These are phyloP conservation scores for Eristalis pertinax DNA, from an alignment of 2,888 invertebrate genomes.

Conservation along the genomic window DNA sequence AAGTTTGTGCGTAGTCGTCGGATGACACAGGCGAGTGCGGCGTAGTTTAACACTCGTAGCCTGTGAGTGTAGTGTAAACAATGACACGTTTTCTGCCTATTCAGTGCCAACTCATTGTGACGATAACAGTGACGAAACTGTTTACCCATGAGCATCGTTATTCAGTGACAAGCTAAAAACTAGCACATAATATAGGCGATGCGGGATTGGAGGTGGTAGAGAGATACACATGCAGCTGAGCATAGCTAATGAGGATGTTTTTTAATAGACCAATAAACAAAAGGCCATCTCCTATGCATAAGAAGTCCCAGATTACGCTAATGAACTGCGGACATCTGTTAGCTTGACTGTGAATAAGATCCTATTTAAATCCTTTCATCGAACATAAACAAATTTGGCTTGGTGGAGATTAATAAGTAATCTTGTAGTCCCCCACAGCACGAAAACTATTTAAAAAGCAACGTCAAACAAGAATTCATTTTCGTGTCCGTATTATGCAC, in stretches of 20 bases:
- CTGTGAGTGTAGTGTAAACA: neutral
- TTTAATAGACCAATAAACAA: neutral
- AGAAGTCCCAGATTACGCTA: too few species aligned
- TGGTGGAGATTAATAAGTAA: too few species aligned
- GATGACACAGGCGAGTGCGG: neutral
- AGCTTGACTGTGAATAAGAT: too few species aligned
- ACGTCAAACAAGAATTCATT: too few species aligned
- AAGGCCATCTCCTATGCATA: too few species aligned
- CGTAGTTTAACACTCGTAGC: neutral
- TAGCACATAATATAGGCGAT: neutral
- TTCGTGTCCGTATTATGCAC: too few species aligned
- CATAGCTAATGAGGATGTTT: neutral
- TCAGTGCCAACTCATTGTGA: neutral
- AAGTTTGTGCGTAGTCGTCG: neutral
- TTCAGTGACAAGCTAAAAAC: neutral
- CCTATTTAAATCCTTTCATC: too few species aligned
- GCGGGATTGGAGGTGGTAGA: neutral
- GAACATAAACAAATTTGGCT: too few species aligned
- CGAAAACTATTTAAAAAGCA: too few species aligned
- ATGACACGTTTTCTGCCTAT: neutral
- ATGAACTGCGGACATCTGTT: too few species aligned
- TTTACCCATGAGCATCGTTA: neutral
- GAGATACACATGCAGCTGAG: neutral
- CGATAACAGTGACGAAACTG: neutral
- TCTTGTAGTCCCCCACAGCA: too few species aligned